Percentiles rank a stretch among this genome's conserved stretches.
phyloP scores from a whole-genome alignment of 2,797 vertebrate genomes.

The Neostethus bicornis region DNA sequence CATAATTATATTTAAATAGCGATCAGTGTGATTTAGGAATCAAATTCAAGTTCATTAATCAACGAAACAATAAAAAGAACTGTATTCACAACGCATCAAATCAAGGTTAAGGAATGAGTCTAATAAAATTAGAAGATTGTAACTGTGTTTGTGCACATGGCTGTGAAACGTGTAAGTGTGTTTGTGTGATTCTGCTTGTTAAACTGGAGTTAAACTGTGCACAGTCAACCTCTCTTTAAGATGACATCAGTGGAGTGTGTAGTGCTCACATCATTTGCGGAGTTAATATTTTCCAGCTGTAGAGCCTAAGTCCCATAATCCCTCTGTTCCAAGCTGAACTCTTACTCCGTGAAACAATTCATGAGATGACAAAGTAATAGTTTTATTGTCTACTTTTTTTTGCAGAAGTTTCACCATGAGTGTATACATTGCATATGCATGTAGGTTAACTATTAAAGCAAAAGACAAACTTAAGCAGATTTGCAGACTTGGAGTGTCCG shows the following conservation, averaged over 20 bases:
- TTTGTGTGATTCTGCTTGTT: conserved; percentile 9
- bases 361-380: conserved; percentile 16
- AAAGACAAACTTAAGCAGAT: conserved; percentile 44
- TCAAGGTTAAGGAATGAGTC: too few species aligned
- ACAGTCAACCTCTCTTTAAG: conserved; percentile 35
- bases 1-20: too few species aligned
- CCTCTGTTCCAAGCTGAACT: conserved; percentile 27
- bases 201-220: conserved; percentile 37
- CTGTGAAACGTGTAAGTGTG: neutral
- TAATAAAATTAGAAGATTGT: neutral
- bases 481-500: conserved; percentile 45
- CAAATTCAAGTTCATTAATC: too few species aligned
- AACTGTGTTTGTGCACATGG: neutral
- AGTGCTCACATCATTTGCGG: conserved; percentile 55
- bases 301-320: conserved; percentile 26
- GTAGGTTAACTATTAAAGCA: conserved; percentile 40
- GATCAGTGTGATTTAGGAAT: too few species aligned
- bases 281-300: conserved; percentile 75
- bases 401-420: conserved; percentile 16
- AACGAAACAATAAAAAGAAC: too few species aligned
- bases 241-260: conserved; percentile 70
- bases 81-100: too few species aligned
- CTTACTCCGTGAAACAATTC: conserved; percentile 25
- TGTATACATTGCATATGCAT: conserved; percentile 12
- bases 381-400: conserved; percentile 3